Percentiles rank a stretch among this genome's conserved stretches.
Evolutionary conservation across 1,140 invertebrate species (phyloP).

Genomic region (Drosophila tristis): DNA sequence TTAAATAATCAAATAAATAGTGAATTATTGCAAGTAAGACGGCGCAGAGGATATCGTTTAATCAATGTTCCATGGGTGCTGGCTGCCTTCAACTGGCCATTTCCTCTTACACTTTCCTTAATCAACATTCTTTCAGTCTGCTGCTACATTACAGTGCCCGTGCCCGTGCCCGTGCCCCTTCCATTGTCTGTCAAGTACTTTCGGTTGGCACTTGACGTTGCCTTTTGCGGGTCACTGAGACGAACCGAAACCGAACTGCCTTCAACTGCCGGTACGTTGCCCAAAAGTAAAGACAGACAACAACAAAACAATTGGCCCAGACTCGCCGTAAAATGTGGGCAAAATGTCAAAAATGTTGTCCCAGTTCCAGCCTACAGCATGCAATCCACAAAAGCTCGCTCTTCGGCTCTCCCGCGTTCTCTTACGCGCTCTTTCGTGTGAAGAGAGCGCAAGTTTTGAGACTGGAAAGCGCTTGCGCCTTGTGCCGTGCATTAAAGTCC

Average conservation of each 20-base stretch:
- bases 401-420: conserved; percentile 6
- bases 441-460: conserved; percentile 20
- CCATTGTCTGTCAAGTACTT: conserved; percentile 25
- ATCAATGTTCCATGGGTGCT: too few relatives aligned
- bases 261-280: not conserved
- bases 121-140: not conserved
- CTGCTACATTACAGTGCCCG: conserved; percentile 10
- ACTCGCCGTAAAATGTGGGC: conserved; percentile 7
- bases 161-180: not conserved
- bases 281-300: conserved; percentile 28
- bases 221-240: conserved; percentile 48
- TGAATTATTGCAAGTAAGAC: conserved; percentile 43
- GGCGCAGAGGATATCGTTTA: too few relatives aligned
- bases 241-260: conserved; percentile 29
- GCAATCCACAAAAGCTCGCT: conserved; percentile 57
- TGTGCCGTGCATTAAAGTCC: not conserved
- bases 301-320: conserved; percentile 30
- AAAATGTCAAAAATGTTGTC: conserved; percentile 51
- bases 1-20: conserved; percentile 47
- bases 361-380: conserved; percentile 48
- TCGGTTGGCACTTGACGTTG: conserved; percentile 49
- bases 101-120: conserved; percentile 7
- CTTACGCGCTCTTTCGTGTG: not conserved
- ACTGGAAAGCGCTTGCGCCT: conserved; percentile 61
- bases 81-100: not conserved